Conservation (phyloP, 2,113 vertebrate species). For the Chloebia gouldiae region DNA sequence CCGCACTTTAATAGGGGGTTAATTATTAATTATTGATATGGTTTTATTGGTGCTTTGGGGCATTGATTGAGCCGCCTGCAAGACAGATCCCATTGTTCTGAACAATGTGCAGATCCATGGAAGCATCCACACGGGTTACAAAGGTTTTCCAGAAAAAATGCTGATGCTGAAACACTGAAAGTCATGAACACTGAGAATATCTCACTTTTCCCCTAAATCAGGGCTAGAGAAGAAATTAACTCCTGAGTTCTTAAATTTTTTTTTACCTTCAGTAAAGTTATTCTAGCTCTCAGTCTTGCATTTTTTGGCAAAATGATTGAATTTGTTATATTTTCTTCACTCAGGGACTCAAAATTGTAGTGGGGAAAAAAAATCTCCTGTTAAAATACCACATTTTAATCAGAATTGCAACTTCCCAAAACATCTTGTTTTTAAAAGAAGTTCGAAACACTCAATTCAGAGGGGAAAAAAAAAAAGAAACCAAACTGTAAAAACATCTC, state of each 20-base stretch:
- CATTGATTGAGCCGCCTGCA: conserved; percentile 21
- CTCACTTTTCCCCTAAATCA: accelerated
- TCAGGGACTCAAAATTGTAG: background rate
- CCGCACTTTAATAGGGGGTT: background rate
- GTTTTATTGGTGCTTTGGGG: conserved; percentile 33
- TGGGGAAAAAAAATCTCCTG: background rate
- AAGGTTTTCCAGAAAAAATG: background rate
- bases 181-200: background rate
- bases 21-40: conserved; percentile 46
- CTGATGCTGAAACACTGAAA: background rate
- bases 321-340: background rate
- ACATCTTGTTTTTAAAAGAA: background rate
- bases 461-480: background rate
- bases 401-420: background rate
- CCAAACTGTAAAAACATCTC: background rate
- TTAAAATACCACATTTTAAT: background rate
- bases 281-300: background rate
- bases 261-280: background rate
- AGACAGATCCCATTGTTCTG: conserved; percentile 11
- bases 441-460: background rate
- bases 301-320: background rate
- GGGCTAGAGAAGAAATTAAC: background rate
- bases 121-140: background rate
- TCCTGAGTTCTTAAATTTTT: background rate
- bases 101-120: background rate